Evolutionary conservation across 2,888 invertebrate genomes (phyloP), one percentile per base, ranked within the genome.

Genomic region (Saturnia pavonia): DNA sequence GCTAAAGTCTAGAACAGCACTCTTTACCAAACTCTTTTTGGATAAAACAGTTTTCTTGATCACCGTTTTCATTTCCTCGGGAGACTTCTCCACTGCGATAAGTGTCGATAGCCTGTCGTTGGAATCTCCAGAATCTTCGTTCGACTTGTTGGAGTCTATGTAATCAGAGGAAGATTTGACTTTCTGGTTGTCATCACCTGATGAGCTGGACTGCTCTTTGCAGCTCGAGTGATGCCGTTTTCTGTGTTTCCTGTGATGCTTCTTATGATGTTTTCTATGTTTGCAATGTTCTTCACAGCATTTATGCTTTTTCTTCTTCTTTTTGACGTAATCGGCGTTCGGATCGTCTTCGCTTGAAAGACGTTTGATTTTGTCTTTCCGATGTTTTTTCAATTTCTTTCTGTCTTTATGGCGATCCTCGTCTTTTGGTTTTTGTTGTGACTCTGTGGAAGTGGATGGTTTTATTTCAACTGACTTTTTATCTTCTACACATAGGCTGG

Each of bases 161-260:
- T 89, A 91, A 68, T 92, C 94, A 2, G 91, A 88, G 3, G 90
- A 89, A 3, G 91, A 89, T 71, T 91, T 92, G 48, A 83, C 86
- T 77, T 84, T 86, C 51, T 89, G 85, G 63, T 94, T 92, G 76
- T 95, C 95, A 66, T 95, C 94, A 12, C 92, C 92, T 0, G 94
- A 94, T 9, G 94, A 94, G 72, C 94, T 92, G 1, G 93, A 93
- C 66, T 88, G 92, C 70, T 94, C 94, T 80, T 93, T 94, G 77
- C 89, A 87, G 71, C 87, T 87, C 0, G 94, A 94, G 71, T 96
- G 95, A 88, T 97, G 96, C 83, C 96, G 95, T 82, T 96, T 97
- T 86, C 96, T 96, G 81, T 97, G 97, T 88, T 97, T 97, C 77
- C 96, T 95, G 80, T 97, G 96, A 73, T 95, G 96, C 84, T 97